Percentiles rank a stretch among this genome's conserved stretches.
Evolutionary conservation across 2,888 invertebrate genomes (phyloP).

Genomic region (Harmothoe impar): DNA sequence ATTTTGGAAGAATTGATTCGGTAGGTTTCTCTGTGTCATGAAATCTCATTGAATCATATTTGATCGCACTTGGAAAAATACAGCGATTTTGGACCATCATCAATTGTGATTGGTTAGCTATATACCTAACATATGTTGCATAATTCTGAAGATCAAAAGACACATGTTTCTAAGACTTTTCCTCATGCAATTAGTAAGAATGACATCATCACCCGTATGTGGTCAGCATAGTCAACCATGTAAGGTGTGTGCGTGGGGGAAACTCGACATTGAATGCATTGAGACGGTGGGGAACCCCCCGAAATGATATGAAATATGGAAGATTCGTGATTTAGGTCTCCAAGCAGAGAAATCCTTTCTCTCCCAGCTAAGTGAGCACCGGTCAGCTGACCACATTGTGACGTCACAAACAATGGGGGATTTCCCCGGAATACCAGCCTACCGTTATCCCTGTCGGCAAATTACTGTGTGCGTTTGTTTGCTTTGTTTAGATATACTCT

Average conservation of each 20-base stretch:
- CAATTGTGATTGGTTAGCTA: background rate
- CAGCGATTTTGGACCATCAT: background rate
- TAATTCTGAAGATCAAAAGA: background rate
- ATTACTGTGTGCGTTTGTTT: conserved; percentile 29
- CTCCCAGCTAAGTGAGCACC: conserved; percentile 35
- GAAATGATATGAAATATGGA: background rate
- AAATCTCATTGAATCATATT: background rate
- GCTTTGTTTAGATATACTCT: background rate
- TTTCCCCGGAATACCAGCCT: conserved; percentile 23
- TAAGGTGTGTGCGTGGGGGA: background rate
- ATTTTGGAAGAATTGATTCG: background rate
- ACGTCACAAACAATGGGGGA: conserved; percentile 31
- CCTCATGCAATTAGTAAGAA: background rate
- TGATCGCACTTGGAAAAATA: conserved; percentile 20
- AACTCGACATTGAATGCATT: background rate
- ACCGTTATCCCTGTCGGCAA: conserved; percentile 13
- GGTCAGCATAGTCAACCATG: background rate
- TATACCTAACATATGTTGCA: background rate
- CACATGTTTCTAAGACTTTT: background rate
- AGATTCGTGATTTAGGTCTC: background rate
- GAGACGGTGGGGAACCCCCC: background rate
- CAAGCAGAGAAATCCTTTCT: background rate
- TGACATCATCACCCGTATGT: conserved; percentile 13
- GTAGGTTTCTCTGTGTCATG: background rate
- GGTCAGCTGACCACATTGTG: conserved; percentile 47